Evolutionary conservation across 2,113 vertebrate genomes (phyloP).

Genomic region (Anolis carolinensis): DNA sequence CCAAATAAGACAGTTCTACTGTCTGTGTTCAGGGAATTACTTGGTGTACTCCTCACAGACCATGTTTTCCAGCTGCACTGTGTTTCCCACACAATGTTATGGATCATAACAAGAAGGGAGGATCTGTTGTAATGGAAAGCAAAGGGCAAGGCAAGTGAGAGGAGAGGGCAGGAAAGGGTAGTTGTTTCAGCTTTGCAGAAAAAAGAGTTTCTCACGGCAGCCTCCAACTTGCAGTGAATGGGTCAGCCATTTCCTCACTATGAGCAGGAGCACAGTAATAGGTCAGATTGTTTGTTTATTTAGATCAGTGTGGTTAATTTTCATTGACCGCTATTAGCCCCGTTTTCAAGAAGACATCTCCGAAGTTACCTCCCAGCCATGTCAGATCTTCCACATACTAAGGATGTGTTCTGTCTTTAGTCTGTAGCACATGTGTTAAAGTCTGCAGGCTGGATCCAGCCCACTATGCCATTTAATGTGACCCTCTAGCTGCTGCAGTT

Average conservation of each 20-base stretch:
- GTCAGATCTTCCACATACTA: not conserved
- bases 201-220: not conserved
- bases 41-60: not conserved
- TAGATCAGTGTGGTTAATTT: not conserved
- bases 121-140: not conserved
- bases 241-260: not conserved
- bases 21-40: not conserved
- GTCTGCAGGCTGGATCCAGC: no score
- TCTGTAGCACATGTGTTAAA: no score
- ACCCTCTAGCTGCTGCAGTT: no score
- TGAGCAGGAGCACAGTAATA: not conserved
- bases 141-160: not conserved
- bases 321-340: not conserved
- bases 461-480: no score
- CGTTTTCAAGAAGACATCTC: no score
- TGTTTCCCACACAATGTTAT: not conserved
- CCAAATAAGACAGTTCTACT: slow-evolving; percentile 4
- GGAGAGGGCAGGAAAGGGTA: not conserved
- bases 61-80: not conserved
- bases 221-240: not conserved
- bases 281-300: not conserved
- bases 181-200: not conserved
- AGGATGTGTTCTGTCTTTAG: not conserved
- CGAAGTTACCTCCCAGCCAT: not conserved
- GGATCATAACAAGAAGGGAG: not conserved